A percentile compares a stretch with the other conserved stretches of the same genome.
Conservation (phyloP, 2,888 invertebrate species). For the Drosophila nr. medialis region DNA sequence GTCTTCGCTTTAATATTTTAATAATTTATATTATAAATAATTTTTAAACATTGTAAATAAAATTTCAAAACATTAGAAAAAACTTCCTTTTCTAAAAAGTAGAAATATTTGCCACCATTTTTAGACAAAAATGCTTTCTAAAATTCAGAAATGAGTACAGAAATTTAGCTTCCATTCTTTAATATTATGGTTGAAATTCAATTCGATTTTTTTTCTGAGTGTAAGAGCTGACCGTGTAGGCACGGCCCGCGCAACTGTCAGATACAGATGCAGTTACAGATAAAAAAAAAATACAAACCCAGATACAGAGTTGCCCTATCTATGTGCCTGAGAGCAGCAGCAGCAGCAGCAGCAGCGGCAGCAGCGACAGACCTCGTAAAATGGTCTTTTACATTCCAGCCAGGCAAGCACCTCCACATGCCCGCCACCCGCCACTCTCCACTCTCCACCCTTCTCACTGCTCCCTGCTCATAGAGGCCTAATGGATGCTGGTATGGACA, state of each 20-base stretch:
- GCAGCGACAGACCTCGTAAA: slow-evolving; percentile 51
- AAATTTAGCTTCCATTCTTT: background rate
- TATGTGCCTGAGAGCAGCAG: slow-evolving; percentile 2
- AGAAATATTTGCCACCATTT: background rate
- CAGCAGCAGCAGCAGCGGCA: background rate
- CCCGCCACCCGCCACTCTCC: slow-evolving; percentile 11
- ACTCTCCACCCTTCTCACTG: slow-evolving; percentile 14
- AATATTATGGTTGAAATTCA: background rate
- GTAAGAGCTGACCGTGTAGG: background rate
- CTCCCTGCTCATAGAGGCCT: slow-evolving; percentile 3
- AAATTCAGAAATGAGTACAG: background rate
- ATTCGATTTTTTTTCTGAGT: background rate
- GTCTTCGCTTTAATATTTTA: too few species aligned
- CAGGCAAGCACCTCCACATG: slow-evolving; percentile 23
- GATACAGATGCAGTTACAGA: slow-evolving; percentile 35
- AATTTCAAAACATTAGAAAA: background rate
- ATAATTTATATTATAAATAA: too few species aligned
- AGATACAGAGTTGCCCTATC: slow-evolving; percentile 15
- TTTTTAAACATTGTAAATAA: background rate
- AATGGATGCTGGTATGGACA: slow-evolving; percentile 53
- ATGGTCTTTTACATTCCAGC: slow-evolving; percentile 51
- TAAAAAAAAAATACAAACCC: slow-evolving; percentile 17
- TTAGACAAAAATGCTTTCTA: too few species aligned
- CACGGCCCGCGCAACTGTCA: slow-evolving; percentile 1
- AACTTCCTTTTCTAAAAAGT: too few species aligned